Evolutionary conservation across 1,140 invertebrate species (phyloP), one percentile per base, ranked within the genome.

Genomic region (Drosophila dunni): DNA sequence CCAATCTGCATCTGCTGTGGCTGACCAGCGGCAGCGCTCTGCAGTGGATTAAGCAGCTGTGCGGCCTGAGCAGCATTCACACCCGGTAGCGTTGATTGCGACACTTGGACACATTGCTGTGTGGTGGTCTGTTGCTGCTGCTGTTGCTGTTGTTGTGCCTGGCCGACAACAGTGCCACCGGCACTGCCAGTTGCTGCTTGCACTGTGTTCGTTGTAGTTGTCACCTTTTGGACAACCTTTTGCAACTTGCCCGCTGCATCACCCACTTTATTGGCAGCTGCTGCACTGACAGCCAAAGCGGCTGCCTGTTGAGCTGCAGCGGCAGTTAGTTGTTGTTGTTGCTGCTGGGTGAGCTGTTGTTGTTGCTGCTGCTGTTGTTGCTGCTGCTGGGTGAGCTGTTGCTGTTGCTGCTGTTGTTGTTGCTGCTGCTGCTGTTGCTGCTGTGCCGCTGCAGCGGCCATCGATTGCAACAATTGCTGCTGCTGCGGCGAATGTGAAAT

Each of bases 401-500:
- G 88, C 9, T 91, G 75, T 24, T 83, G 80, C 4, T 91, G 86
- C 38, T 88, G 86, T 13, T 83, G 79, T 4, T 78, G 73, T n/a
- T 91, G 88, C 8, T 91, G 81, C 60, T 92, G 92, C 13, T 95
- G 95, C 72, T 89, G 84, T 20, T 91, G 85, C 54, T 85, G 77
- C 15, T 85, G 81, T 13, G 84, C 79, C 6, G 85, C 84, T 6
- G 78, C 78, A n/a, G 80, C 80, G 3, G 72, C 78, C 84, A 92
- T 90, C 13, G 84, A 90, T 53, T 91, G 90, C 4, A 92, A 56
- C 33, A 92, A 67, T 44, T 71, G 91, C 63, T 92, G 91, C 67
- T 92, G 83, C 72, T 92, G 92, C 36, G 95, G 95, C 70, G 96
- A 95, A 17, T 95, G 96, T 76, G 95, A 96, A 67, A 97, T 94